Base-by-base conservation (phyloP, 2,888 invertebrate genomes). In the Hartigia nigra region DNA sequence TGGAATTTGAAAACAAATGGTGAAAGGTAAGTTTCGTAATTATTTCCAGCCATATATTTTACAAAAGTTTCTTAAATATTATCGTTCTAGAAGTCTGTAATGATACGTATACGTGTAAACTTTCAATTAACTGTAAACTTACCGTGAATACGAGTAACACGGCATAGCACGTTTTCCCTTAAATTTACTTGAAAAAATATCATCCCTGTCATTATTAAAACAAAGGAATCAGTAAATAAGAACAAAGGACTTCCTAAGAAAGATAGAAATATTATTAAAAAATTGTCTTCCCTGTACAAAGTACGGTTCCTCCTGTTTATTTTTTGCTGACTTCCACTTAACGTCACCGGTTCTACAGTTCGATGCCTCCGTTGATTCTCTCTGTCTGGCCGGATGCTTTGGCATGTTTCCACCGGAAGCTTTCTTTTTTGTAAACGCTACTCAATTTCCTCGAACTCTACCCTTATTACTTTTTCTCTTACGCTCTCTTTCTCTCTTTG, bases 401-500 rank as follows among this genome's bases (percentile, higher is more conserved):
- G 55, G 55, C 55, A 55, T 23, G 23, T 55, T 55, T 55, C 9
- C 55, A 23, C 55, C 55, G 55, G 55, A 55, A 55, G 55, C 14
- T 55, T 23, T 23, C 9, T 55, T 55, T 55, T 55, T 55, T 23
- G 14, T 55, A 2, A 55, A 23, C 23, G 55, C 23, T 23, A 55
- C 14, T 55, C 55, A 23, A 31, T 72, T 36, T 37, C 75, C 75
- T 37, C 75, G 12, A 5, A 23, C 23, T 36, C 37, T 34, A 31
- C 75, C 36, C 34, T 23, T 36, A 23, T 34, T 36, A 31, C 75
- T 37, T 23, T 75, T 34, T 72, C 74, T 76, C 78, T 79, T 74
- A 69, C 70, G 74, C 76, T 31, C 76, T 72, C 55, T 78, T 74
- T 31, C 14, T 31, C 36, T 34, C 69, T 36, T 76, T 81, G 37